Evolutionary conservation across 2,888 invertebrate species (phyloP), one percentile per base, ranked within the genome.

Genomic region (Luffia ferchaultella): DNA sequence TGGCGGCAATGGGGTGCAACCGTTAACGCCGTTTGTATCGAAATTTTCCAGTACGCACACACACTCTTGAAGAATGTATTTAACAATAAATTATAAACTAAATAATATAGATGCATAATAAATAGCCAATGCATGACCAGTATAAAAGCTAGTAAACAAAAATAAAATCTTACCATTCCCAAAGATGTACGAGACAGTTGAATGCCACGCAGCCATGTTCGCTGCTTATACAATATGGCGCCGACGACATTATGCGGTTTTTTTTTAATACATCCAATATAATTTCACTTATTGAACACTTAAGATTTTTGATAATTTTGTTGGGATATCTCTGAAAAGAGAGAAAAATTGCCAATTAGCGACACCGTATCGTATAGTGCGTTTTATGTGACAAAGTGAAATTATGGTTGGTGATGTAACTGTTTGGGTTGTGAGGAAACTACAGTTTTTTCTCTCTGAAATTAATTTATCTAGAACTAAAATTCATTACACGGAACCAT

Each of bases 121-220:
- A n/a, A n/a, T n/a, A n/a, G n/a, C n/a, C n/a, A n/a, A n/a, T n/a
- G n/a, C n/a, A n/a, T n/a, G n/a, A n/a, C n/a, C n/a, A n/a, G n/a
- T n/a, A n/a, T n/a, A n/a, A n/a, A n/a, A n/a, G n/a, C n/a, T n/a
- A n/a, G n/a, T n/a, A n/a, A n/a, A n/a, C n/a, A n/a, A n/a, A n/a
- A n/a, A 51, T 52, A 52, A 50, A 19, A 49, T 46, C 82, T 78
- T 52, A 82, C 83, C 83, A 83, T 55, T 83, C 83, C 83, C 83
- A 83, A 20, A 83, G 68, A 58, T 83, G 82, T 16, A 74, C 73
- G 45, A 83, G 70, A 52, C 83, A 83, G 62, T 82, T 77, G 58
- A 83, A 83, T 75, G 80, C 76, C 56, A 80, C 79, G 61, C 83
- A 83, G 57, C 83, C 83, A 61, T 82, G 71, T 51, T 78, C 80